phyloP scores from a whole-genome alignment of 2,888 invertebrate genomes.

The Camponotus fellah region DNA sequence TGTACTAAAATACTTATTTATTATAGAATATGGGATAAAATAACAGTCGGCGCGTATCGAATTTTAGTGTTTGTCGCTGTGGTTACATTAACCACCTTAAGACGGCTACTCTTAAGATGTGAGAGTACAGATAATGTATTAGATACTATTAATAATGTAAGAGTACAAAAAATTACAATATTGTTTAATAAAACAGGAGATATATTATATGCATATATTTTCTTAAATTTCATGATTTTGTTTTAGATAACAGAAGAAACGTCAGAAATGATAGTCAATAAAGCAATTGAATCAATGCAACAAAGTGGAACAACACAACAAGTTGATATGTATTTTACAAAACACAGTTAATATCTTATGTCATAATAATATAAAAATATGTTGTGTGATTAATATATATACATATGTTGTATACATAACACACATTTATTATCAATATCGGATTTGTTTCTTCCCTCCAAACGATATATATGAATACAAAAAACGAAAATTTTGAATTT shows the following conservation, averaged over 20 bases:
- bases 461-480: background rate
- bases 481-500: background rate
- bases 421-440: background rate
- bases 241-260: slow-evolving; percentile 92
- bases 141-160: slow-evolving; percentile 90
- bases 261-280: slow-evolving; percentile 93
- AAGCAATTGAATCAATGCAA: slow-evolving; percentile 95
- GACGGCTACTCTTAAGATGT: slow-evolving; percentile 90
- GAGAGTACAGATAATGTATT: slow-evolving; percentile 88
- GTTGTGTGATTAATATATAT: background rate
- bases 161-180: slow-evolving; percentile 56
- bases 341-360: slow-evolving; percentile 68
- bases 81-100: slow-evolving; percentile 90
- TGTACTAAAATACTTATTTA: slow-evolving; percentile 40
- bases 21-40: slow-evolving; percentile 95
- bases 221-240: slow-evolving; percentile 51
- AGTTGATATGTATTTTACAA: slow-evolving; percentile 80
- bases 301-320: slow-evolving; percentile 89
- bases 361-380: slow-evolving; percentile 45
- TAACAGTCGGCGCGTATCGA: slow-evolving; percentile 94
- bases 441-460: background rate
- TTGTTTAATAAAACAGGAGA: background rate
- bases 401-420: background rate
- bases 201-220: slow-evolving; percentile 31
- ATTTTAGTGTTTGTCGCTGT: slow-evolving; percentile 93